A percentile compares a stretch with the other conserved stretches of the same genome.
Evolutionary conservation across 2,888 invertebrate species (phyloP).

Genomic region (Trichogramma evanescens): DNA sequence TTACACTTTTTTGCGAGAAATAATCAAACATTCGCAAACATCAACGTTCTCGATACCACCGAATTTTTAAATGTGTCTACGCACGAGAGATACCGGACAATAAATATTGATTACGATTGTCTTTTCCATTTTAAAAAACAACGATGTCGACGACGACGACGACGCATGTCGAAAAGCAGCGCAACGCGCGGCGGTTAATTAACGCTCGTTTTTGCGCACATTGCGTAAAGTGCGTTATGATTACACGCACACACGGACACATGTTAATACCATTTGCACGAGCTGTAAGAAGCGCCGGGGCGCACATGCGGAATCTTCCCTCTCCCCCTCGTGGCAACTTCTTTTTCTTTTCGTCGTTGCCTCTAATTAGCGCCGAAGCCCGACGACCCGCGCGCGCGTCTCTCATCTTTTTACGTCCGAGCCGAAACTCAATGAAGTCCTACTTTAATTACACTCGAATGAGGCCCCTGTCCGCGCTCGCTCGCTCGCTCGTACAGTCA

Average conservation of each 20-base stretch:
- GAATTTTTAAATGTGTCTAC: no score
- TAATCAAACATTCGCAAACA: no score
- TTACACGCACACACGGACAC: no score
- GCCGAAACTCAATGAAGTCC: background rate
- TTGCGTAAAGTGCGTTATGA: background rate
- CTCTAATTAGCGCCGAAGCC: background rate
- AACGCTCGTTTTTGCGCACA: background rate
- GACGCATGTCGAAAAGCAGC: background rate
- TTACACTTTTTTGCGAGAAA: no score
- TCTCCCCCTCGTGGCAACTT: background rate
- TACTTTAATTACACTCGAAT: background rate
- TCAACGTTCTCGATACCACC: no score
- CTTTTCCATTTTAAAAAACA: no score
- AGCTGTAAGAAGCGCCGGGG: background rate
- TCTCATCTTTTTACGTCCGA: no score
- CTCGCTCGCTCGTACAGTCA: background rate
- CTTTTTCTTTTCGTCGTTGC: background rate
- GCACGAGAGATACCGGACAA: no score
- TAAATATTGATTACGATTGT: no score
- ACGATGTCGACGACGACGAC: no score
- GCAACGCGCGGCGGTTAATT: constrained; percentile 6
- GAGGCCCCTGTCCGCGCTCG: background rate
- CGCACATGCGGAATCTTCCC: background rate
- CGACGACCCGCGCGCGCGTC: no score
- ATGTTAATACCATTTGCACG: no score